These are phyloP conservation scores for Heliconius aoede DNA, from an alignment of 2,888 invertebrate species.

Conservation along the genomic window DNA sequence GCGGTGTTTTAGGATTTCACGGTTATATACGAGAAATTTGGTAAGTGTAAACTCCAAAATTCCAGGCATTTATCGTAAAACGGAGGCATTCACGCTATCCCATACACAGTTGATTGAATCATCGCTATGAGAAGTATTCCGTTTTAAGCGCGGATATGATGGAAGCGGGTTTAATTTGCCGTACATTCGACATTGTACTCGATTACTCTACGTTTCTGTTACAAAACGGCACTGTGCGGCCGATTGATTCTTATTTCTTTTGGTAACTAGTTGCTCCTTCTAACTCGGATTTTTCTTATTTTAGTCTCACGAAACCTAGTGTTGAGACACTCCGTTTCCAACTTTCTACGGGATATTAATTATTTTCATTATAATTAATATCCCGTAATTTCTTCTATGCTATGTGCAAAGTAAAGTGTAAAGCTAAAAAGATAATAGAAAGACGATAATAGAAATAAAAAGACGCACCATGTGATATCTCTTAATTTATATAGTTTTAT, in stretches of 20 bases:
- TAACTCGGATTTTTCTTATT: not conserved
- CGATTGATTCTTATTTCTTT: not conserved
- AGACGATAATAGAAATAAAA: no score
- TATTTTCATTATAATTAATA: no score
- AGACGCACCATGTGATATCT: no score
- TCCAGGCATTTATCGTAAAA: conserved; percentile 50
- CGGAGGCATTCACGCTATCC: conserved; percentile 70
- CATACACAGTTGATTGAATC: conserved; percentile 71
- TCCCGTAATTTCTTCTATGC: no score
- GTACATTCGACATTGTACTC: not conserved
- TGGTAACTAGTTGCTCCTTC: not conserved
- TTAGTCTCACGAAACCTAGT: not conserved
- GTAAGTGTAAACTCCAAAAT: conserved; percentile 26
- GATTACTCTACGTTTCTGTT: not conserved
- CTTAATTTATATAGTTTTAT: no score
- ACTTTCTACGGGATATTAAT: no score
- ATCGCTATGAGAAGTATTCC: conserved; percentile 66
- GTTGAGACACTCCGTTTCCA: no score
- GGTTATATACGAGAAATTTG: not conserved
- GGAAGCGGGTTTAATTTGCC: conserved; percentile 25
- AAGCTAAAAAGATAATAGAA: no score
- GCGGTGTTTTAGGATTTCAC: not conserved
- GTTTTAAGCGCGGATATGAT: conserved; percentile 22
- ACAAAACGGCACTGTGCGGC: not conserved
- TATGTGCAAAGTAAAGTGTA: no score